Percentiles rank a stretch among this genome's conserved stretches.
phyloP scores from a whole-genome alignment of 2,888 invertebrate genomes.

The Sarcophaga subvicina region DNA sequence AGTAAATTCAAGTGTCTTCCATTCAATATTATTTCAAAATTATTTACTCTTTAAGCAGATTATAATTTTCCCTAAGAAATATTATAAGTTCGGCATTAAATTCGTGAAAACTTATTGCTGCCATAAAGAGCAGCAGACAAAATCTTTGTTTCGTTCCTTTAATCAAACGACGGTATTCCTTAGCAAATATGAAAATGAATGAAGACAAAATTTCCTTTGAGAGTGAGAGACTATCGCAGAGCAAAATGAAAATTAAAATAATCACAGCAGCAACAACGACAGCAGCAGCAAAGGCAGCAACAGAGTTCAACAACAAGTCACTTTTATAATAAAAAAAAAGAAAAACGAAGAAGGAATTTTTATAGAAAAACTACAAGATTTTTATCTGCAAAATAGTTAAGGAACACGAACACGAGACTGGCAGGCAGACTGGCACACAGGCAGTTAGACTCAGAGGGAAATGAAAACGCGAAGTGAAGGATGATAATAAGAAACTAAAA shows the following conservation, averaged over 20 bases:
- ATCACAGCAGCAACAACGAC: neutral
- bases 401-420: neutral
- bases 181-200: neutral
- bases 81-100: no score
- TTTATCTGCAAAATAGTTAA: constrained; percentile 33
- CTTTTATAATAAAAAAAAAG: neutral
- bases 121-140: neutral
- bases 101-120: no score
- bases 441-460: neutral
- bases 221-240: neutral
- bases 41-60: no score
- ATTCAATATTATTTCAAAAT: no score
- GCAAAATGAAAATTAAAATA: constrained; percentile 24
- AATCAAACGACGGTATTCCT: neutral
- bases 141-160: neutral
- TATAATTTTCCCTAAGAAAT: no score
- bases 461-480: neutral
- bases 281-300: neutral
- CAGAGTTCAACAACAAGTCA: constrained; percentile 39
- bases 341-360: neutral
- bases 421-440: neutral
- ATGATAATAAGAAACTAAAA: neutral
- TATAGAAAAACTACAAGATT: constrained; percentile 10
- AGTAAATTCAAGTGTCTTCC: no score
- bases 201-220: neutral